These are phyloP conservation scores for Invenusta paracnida DNA, from an alignment of 2,888 invertebrate genomes.

Conservation along the genomic window DNA sequence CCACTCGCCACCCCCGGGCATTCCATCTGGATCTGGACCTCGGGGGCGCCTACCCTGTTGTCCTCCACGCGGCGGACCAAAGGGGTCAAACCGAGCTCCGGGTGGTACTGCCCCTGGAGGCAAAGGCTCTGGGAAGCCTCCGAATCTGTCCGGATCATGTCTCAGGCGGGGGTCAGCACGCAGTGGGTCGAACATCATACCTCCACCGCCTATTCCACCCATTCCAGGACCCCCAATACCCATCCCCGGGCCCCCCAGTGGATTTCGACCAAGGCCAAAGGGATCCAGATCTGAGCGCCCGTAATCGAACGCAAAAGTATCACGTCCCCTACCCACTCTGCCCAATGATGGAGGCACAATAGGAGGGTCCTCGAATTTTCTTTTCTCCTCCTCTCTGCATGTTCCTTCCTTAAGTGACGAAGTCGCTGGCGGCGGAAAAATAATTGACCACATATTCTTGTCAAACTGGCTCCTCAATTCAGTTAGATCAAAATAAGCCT, in stretches of 20 bases:
- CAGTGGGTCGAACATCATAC: constrained; percentile 41
- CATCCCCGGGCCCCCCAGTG: background rate
- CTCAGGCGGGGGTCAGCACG: background rate
- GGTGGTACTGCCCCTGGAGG: constrained; percentile 42
- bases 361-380: too few species aligned
- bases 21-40: constrained; percentile 26
- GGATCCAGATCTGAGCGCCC: constrained; percentile 43
- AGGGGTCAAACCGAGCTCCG: constrained; percentile 43
- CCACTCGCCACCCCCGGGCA: background rate
- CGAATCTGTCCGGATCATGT: background rate
- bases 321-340: background rate
- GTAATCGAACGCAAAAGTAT: constrained; percentile 34
- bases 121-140: constrained; percentile 25
- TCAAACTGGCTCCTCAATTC: constrained; percentile 31
- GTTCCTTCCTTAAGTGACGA: too few species aligned
- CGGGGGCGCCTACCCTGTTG: background rate
- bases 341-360: too few species aligned
- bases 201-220: background rate
- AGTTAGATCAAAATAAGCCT: background rate
- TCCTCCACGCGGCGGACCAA: background rate
- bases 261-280: background rate
- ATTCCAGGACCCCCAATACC: background rate
- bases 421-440: too few species aligned
- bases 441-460: constrained; percentile 7
- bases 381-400: too few species aligned